Evolutionary conservation across 2,113 vertebrate genomes (phyloP), one percentile per base, ranked within the genome.

Genomic region (Anser brachyrhynchus): DNA sequence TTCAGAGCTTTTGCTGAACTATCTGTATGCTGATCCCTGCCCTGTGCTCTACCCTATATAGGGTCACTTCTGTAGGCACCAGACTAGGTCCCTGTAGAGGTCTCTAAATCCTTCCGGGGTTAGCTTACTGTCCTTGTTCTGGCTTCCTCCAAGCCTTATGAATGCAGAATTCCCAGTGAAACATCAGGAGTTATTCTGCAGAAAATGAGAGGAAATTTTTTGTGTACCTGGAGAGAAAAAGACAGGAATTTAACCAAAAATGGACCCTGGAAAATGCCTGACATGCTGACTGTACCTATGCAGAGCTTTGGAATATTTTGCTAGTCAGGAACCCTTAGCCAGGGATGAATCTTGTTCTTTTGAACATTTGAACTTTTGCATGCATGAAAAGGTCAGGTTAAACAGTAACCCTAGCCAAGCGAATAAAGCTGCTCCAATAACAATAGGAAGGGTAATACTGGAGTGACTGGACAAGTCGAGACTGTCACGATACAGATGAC

Each of bases 81-180:
- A 49, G 70, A 52, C 6, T 37, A 39, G 7, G 13, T 51, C 69
- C 28, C 9, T 2, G 6, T 22, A 58, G 23, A 67, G 6, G 3
- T 14, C 10, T n/a, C 0, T 0, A 78, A 74, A 46, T 87, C 83
- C 23, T 84, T 15, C 20, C 17, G 25, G 25, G 9, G 78, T 84
- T 64, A 44, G 33, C 28, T 21, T 75, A 19, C 10, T 71, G n/a
- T 21, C 37, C 41, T 44, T 74, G 6, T 13, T 81, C 55, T 51
- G 58, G 14, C 28, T 57, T 78, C 33, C 21, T 43, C 18, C 55
- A 54, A 61, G 20, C 39, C 12, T 61, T 57, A 57, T 26, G 52
- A 3, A 43, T 3, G 11, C 23, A 84, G 44, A 87, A 89, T 62
- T 52, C 18, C 18, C 29, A 44, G 12, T 19, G 28, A 81, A 65